Evolutionary conservation across 2,113 vertebrate species (phyloP).

Genomic region (Corythoichthys haematopterus): DNA sequence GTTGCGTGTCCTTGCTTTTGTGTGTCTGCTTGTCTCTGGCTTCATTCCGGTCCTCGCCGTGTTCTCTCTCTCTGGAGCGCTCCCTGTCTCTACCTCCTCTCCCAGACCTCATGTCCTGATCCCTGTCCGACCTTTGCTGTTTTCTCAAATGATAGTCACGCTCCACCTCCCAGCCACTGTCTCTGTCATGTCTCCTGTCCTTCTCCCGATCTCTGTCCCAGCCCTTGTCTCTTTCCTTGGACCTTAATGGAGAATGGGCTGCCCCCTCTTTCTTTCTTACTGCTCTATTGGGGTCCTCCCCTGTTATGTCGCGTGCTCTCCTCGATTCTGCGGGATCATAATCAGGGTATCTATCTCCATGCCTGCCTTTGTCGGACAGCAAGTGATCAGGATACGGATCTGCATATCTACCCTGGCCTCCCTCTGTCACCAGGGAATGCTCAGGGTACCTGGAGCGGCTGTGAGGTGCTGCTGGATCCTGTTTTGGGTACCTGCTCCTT

Average conservation of each 20-base stretch:
- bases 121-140: constrained; percentile 34
- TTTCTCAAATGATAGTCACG: constrained; percentile 25
- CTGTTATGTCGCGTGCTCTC: constrained; percentile 16
- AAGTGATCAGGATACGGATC: constrained; percentile 68
- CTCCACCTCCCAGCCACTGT: constrained; percentile 26
- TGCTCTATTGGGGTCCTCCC: constrained; percentile 46
- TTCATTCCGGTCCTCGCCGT: constrained; percentile 23
- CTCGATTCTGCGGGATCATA: constrained; percentile 39
- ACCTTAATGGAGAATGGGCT: constrained; percentile 51
- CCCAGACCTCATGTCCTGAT: constrained; percentile 33
- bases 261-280: constrained; percentile 60
- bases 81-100: constrained; percentile 23
- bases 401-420: constrained; percentile 41
- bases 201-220: constrained; percentile 28
- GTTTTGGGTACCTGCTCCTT: constrained; percentile 49
- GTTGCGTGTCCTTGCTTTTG: constrained; percentile 29
- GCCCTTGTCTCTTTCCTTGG: constrained; percentile 55
- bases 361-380: constrained; percentile 59
- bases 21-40: constrained; percentile 34
- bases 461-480: constrained; percentile 41
- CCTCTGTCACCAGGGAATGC: constrained; percentile 30
- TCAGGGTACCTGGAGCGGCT: constrained; percentile 42
- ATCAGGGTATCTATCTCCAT: constrained; percentile 47
- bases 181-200: constrained; percentile 31
- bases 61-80: constrained; percentile 32